phyloP scores from a whole-genome alignment of 64 coral and sea anemone species.

The Montipora foliosa region DNA sequence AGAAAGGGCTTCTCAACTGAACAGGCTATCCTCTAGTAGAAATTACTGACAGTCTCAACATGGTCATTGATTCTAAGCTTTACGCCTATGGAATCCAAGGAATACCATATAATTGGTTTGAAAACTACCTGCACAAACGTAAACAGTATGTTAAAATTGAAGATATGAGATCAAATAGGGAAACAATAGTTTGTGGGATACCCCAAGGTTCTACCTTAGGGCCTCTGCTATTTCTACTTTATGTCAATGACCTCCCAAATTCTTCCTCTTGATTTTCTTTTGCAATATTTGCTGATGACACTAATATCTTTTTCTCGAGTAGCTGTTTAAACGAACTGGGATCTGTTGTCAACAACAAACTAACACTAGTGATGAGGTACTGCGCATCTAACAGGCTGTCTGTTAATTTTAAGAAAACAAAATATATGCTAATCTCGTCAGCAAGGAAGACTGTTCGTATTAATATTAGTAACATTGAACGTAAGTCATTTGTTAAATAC shows the following conservation, averaged over 20 bases:
- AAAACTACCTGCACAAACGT: no score
- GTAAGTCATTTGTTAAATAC: slow-evolving; percentile 31
- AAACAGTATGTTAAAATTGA: no score
- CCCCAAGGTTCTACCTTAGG: slow-evolving; percentile 27
- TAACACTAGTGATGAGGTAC: neutral
- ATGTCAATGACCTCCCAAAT: slow-evolving; percentile 45
- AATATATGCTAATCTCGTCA: slow-evolving; percentile 49
- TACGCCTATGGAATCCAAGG: no score
- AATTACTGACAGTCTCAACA: no score
- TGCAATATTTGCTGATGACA: slow-evolving; percentile 58
- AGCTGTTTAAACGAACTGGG: neutral
- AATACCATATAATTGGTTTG: no score
- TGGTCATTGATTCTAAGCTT: no score
- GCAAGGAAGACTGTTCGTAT: slow-evolving; percentile 36
- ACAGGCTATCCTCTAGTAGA: no score
- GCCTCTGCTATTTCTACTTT: neutral
- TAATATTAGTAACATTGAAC: slow-evolving; percentile 26
- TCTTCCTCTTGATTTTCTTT: slow-evolving; percentile 17
- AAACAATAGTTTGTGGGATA: neutral
- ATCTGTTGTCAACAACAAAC: slow-evolving; percentile 22
- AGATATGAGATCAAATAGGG: no score
- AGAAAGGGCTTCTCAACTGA: no score
- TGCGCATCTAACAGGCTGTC: slow-evolving; percentile 30
- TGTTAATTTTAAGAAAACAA: slow-evolving; percentile 67
- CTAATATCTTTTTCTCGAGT: slow-evolving; percentile 27